Base-by-base conservation (phyloP, 2,888 invertebrate species). In the Magallana nippona region DNA sequence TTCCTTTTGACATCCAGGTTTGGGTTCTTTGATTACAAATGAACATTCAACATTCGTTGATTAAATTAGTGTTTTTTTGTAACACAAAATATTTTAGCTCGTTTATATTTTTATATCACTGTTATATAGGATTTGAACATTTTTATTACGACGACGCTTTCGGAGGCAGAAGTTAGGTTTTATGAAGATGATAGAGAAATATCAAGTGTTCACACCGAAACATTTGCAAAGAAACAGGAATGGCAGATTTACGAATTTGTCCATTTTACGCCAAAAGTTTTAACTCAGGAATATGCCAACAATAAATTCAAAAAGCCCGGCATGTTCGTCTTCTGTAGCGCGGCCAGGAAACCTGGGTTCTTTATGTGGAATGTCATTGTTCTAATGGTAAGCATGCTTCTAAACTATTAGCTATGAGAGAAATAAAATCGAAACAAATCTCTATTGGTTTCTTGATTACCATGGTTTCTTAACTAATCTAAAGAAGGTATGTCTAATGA, bases 291-390 rank as follows among this genome's bases (percentile, higher is more conserved):
- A 78, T 87, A 88, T 82, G 84, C 88, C 8, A 86, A 87, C 57
- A 81, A 83, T 27, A 90, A 88, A 80, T 91, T 91, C 81, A 92
- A 91, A 81, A 92, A 93, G 80, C 93, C 93, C 17, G 92, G 92
- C 8, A 82, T 93, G 55, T 89, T 91, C 27, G 91, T 93, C 32
- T 91, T 91, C 56, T 93, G 93, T 85, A 88, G 91, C 55, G 94
- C 92, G 8, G 90, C 90, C 58, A 81, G 94, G 58, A 86, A 92
- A 27, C 91, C 93, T 3, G 94, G 94, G 17, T 94, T 93, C 88
- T 94, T 93, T 87, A 87, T 93, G 80, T 94, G 93, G 91, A 94
- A 94, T 82, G 93, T 93, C 63, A 91, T 93, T 82, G 87, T 93
- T 1, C 90, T 93, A 77, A 93, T 93, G 92, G 93, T 93, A 84